Evolutionary conservation across 2,888 invertebrate genomes (phyloP), one percentile per base, ranked within the genome.

Genomic region (Metalampra italica): DNA sequence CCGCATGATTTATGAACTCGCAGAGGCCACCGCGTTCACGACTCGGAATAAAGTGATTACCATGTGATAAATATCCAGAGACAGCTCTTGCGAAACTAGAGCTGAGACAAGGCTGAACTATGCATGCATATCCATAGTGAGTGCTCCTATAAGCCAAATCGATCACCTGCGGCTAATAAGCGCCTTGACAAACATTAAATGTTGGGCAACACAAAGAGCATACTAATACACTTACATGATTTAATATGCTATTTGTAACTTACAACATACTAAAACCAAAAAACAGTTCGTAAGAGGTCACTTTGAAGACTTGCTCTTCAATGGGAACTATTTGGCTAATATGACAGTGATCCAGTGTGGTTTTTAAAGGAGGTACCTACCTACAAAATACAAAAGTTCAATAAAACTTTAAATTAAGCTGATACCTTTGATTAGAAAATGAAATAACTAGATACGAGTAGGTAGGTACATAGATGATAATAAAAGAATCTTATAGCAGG

Each of bases 71-170:
- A 71, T 73, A 60, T 57, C 62, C 64, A 61, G 61, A 62, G 67
- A 68, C 66, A 68, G 62, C 48, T 53, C 59, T 78, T 77, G 58
- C 67, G 71, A 74, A 78, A 79, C 63, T 63, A 70, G 66, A 72
- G 60, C 64, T 49, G 52, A 51, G 48, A 63, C 72, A 75, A 78
- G 72, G 75, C 58, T 69, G 49, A 50, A 9, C 13, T n/a, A 36
- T 14, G 51, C 46, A 55, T 51, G 43, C 37, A 51, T 62, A 62
- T 62, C 59, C 58, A 60, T 59, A 65, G 57, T 66, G 61, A 69
- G 64, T 66, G 64, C 60, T 62, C 60, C 59, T 52, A 59, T 52
- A 51, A 32, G 11, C 7, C 46, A 50, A 60, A 59, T 59, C 55
- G 60, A 66, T 62, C 58, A 68, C 72, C 66, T 57, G 59, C 51